Percentiles rank a stretch among this genome's conserved stretches.
Evolutionary conservation across 2,888 invertebrate genomes (phyloP).

Genomic region (Syrphus vitripennis): DNA sequence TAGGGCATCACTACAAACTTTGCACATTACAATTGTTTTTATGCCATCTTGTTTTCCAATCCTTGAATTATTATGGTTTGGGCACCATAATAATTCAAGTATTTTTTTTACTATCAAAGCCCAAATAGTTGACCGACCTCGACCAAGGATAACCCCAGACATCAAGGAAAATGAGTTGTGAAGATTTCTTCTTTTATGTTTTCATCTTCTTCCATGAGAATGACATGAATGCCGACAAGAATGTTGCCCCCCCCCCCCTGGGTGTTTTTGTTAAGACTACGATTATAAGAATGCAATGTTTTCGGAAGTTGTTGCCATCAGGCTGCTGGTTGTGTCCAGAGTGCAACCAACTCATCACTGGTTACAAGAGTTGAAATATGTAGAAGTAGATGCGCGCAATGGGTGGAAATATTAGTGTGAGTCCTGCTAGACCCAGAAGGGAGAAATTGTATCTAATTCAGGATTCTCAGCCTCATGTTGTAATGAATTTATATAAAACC

Average conservation of each 20-base stretch:
- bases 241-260: conserved; percentile 54
- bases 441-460: conserved; percentile 42
- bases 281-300: conserved; percentile 62
- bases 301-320: conserved; percentile 55
- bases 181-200: background rate
- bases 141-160: background rate
- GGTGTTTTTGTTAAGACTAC: conserved; percentile 31
- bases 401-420: background rate
- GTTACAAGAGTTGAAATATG: background rate
- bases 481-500: background rate
- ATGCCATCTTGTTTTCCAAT: too few relatives aligned
- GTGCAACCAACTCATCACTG: conserved; percentile 19
- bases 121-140: conserved; percentile 34
- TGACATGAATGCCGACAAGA: conserved; percentile 27
- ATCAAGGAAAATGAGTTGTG: background rate
- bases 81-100: conserved; percentile 52
- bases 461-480: conserved; percentile 30
- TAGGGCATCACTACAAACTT: too few relatives aligned
- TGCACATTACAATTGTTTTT: too few relatives aligned
- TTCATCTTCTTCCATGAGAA: background rate
- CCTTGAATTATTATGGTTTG: too few relatives aligned
- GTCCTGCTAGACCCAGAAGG: conserved; percentile 13
- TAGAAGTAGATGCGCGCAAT: background rate
- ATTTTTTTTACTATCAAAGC: conserved; percentile 58
- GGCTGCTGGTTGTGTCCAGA: conserved; percentile 8